Percentiles rank a stretch among this genome's conserved stretches.
These are phyloP conservation scores for Patagioenas fasciata DNA, from an alignment of 2,113 vertebrate species.

Conservation along the genomic window DNA sequence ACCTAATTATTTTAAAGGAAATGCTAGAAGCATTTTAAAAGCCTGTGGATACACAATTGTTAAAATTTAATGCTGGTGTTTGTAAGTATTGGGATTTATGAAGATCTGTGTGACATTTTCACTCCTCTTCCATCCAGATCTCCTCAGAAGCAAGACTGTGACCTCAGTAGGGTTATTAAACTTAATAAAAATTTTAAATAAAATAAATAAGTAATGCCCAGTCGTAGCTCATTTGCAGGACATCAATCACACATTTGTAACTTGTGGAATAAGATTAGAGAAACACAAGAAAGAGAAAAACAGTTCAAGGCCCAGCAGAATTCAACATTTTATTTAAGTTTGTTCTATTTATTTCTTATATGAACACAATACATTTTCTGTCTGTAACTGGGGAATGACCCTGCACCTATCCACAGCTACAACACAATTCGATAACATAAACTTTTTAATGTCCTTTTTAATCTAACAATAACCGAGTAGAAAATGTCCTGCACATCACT, in stretches of 20 bases:
- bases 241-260: conserved; percentile 44
- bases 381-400: not conserved
- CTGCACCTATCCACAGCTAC: not conserved
- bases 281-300: not conserved
- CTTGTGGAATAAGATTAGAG: not conserved
- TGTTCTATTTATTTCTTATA: not conserved
- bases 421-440: not conserved
- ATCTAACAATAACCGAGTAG: not conserved
- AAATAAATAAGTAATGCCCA: conserved; percentile 65
- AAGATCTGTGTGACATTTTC: conserved; percentile 42
- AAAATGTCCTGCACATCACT: not conserved
- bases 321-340: not conserved
- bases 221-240: conserved; percentile 48
- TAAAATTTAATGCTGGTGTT: conserved; percentile 59
- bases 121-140: not conserved
- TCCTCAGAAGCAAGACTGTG: not conserved
- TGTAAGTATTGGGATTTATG: conserved; percentile 45
- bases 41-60: conserved; percentile 22
- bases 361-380: not conserved
- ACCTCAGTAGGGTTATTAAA: conserved; percentile 33
- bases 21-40: conserved; percentile 47
- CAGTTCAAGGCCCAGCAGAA: not conserved
- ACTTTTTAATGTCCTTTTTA: not conserved
- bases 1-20: conserved; percentile 69
- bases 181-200: conserved; percentile 55